Evolutionary conservation across 1,140 invertebrate genomes (phyloP), one percentile per base, ranked within the genome.

Genomic region (Probaryconus sp.): DNA sequence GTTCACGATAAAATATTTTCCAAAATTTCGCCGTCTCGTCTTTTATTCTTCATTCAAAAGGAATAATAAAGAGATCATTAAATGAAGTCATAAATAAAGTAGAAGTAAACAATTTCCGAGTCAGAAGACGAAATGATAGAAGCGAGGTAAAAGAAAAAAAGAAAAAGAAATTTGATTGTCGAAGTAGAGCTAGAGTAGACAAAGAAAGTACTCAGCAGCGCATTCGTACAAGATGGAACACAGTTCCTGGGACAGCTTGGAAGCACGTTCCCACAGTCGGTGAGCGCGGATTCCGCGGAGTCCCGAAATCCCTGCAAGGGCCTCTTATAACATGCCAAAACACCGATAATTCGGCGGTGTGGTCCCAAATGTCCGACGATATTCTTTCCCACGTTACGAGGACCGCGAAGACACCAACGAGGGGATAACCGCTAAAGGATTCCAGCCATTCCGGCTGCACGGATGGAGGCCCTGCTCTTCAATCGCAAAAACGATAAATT

Each of bases 341-440:
- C 83, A 84, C 76, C 85, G 85, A 87, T 87, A 86, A 87, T 85
- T 86, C 85, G 86, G 84, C 83, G 76, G 86, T 87, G 85, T 87
- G 85, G 85, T 84, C 85, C 60, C 56, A 77, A 80, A 80, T 77
- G 77, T 84, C 77, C 68, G 77, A 75, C 74, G 73, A 82, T 82
- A 82, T 82, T 78, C 82, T 80, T 86, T 86, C 85, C 84, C 85
- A 86, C 85, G 83, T 76, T 76, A 58, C 42, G 63, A 58, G 55
- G 64, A 75, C 72, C 58, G 64, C 56, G 75, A 76, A 69, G 76
- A 76, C 72, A 73, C 71, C 76, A 67, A 69, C 64, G 50, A 65
- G 53, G 71, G 68, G 65, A 74, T 77, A 56, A 77, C 79, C 77
- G 82, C 80, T 78, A 77, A 81, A 80, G 77, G 83, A 86, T 86